phyloP scores from a whole-genome alignment of 2,888 invertebrate species.

The Andrena hattorfiana region DNA sequence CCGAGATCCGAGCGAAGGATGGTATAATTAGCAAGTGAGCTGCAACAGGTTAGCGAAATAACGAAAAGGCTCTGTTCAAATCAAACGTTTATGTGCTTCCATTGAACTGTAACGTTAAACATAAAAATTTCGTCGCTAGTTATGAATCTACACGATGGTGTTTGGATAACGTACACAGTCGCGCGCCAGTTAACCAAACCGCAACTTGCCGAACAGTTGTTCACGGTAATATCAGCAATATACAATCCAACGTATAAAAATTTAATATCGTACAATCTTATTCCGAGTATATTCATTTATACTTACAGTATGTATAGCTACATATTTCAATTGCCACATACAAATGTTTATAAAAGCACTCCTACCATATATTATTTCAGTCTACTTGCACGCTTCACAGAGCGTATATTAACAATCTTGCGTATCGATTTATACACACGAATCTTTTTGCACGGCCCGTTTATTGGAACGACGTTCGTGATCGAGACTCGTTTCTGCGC shows the following conservation, averaged over 20 bases:
- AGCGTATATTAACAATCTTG: background rate
- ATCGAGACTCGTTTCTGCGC: too few species aligned
- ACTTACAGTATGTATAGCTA: background rate
- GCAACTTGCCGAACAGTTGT: background rate
- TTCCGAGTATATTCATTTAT: background rate
- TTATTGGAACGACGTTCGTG: too few species aligned
- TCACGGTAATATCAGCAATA: background rate
- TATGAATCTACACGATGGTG: too few species aligned
- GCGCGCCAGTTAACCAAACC: background rate
- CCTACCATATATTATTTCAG: too few species aligned
- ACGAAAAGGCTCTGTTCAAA: too few species aligned
- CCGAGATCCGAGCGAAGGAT: background rate
- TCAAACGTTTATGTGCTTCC: too few species aligned
- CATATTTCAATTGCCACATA: background rate
- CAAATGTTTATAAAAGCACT: slow-evolving; percentile 4
- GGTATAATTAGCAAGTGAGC: background rate
- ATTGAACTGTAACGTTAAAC: too few species aligned
- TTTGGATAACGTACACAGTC: too few species aligned
- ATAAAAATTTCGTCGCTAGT: too few species aligned
- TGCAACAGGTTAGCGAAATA: background rate
- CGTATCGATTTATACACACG: background rate
- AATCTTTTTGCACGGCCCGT: too few species aligned
- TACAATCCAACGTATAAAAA: background rate
- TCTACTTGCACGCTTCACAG: background rate
- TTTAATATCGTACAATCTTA: slow-evolving; percentile 5